Conservation (phyloP, 2,888 invertebrate species). For the Ichneumoninae sp. region DNA sequence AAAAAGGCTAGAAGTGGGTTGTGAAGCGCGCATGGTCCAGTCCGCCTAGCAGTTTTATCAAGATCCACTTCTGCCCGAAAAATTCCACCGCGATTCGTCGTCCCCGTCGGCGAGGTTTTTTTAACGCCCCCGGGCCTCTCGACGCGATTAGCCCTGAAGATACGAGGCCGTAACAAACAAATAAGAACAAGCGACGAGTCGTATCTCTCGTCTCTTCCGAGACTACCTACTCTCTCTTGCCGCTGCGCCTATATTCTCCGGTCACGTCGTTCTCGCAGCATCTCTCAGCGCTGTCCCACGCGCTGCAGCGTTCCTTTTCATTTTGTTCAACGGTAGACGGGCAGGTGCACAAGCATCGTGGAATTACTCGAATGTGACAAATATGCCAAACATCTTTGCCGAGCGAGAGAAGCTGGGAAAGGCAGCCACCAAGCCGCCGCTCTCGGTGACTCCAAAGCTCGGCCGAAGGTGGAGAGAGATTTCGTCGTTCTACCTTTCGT, state of each 20-base stretch:
- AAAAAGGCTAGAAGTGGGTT: slow-evolving; percentile 49
- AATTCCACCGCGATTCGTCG: slow-evolving; percentile 79
- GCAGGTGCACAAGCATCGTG: slow-evolving; percentile 76
- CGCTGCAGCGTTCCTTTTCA: slow-evolving; percentile 42
- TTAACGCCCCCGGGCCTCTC: slow-evolving; percentile 65
- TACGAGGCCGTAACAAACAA: slow-evolving; percentile 80
- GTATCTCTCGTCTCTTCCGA: slow-evolving; percentile 60
- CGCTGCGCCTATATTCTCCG: slow-evolving; percentile 35
- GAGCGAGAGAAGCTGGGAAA: slow-evolving; percentile 7
- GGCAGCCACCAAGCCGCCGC: slow-evolving; percentile 10
- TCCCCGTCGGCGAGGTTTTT: slow-evolving; percentile 52
- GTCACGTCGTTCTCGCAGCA: slow-evolving; percentile 32
- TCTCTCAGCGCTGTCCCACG: slow-evolving; percentile 45
- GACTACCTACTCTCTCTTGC: slow-evolving; percentile 69
- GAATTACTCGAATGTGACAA: slow-evolving; percentile 83
- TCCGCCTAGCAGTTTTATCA: slow-evolving; percentile 73
- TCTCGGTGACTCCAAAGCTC: slow-evolving; percentile 35
- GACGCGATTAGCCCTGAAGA: slow-evolving; percentile 80
- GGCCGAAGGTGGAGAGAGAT: slow-evolving; percentile 30
- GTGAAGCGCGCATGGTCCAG: slow-evolving; percentile 40
- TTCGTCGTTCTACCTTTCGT: slow-evolving; percentile 55
- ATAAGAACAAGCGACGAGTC: slow-evolving; percentile 75
- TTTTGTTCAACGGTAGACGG: slow-evolving; percentile 28
- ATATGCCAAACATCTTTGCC: slow-evolving; percentile 79
- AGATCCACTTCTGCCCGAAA: slow-evolving; percentile 78